Conservation (phyloP, 2,797 vertebrate species). For the Hipposideros larvatus region DNA sequence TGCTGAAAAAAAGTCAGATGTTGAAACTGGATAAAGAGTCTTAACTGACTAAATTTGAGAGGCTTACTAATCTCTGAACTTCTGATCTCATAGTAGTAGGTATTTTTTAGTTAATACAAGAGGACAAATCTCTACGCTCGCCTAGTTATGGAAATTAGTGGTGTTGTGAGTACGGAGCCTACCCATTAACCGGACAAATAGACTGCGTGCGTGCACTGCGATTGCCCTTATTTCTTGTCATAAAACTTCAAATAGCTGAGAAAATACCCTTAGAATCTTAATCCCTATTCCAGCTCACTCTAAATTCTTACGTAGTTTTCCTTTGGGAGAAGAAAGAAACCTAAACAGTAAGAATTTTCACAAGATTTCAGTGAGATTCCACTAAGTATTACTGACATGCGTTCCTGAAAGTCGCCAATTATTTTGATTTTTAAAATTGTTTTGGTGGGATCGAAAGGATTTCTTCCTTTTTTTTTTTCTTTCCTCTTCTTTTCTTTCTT, state of each 20-base stretch:
- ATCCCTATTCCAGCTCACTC: not conserved
- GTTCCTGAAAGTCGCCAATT: not conserved
- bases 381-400: not conserved
- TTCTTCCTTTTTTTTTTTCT: too few species aligned
- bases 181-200: conserved; percentile 3
- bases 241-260: conserved; percentile 45
- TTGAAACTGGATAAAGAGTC: conserved; percentile 72
- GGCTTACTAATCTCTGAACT: conserved; percentile 70
- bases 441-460: not conserved
- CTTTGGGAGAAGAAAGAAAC: not conserved
- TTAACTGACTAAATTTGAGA: conserved; percentile 72
- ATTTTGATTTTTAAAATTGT: not conserved
- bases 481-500: not conserved
- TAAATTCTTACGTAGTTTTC: not conserved
- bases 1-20: conserved; percentile 56
- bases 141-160: conserved; percentile 61
- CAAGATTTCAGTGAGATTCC: not conserved
- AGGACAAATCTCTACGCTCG: not conserved
- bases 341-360: not conserved
- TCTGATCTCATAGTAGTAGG: conserved; percentile 64
- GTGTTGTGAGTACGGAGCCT: not conserved
- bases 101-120: conserved; percentile 60
- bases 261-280: conserved; percentile 24
- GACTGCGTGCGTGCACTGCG: fast-evolving
- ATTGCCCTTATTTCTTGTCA: not conserved